A percentile compares a stretch with the other conserved stretches of the same genome.
phyloP scores from a whole-genome alignment of 2,113 vertebrate genomes.

The Brachypteracias leptosomus region DNA sequence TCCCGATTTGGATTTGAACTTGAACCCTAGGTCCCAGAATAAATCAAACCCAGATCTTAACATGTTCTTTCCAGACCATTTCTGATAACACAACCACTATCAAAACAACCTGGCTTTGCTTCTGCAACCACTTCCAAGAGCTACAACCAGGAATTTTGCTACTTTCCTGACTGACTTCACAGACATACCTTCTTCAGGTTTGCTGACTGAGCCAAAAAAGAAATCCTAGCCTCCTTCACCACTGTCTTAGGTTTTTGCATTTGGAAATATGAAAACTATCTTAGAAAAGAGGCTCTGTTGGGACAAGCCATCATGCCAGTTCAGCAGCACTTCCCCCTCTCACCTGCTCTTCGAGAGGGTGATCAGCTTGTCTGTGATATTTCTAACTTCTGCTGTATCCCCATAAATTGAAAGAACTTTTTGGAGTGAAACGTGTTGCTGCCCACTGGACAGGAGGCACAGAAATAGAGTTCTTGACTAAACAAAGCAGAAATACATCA shows the following conservation, averaged over 20 bases:
- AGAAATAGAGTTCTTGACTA: not conserved
- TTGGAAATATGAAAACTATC: not conserved
- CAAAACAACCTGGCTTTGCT: slow-evolving; percentile 32
- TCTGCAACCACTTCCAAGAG: slow-evolving; percentile 15
- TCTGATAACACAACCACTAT: slow-evolving; percentile 13
- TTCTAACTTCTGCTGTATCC: not conserved
- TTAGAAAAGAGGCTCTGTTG: not conserved
- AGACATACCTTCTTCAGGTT: not conserved
- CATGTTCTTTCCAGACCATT: not conserved
- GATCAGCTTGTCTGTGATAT: not conserved
- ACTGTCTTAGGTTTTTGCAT: not conserved
- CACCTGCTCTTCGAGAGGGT: not conserved
- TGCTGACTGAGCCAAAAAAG: not conserved
- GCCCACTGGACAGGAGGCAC: not conserved
- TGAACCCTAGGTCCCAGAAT: not conserved
- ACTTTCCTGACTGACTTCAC: not conserved
- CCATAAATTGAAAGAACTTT: not conserved
- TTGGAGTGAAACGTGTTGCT: not conserved
- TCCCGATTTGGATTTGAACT: slow-evolving; percentile 30
- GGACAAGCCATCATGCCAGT: not conserved
- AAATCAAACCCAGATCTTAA: slow-evolving; percentile 35
- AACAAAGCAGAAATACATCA: not conserved
- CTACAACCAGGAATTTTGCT: not conserved
- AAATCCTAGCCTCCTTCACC: not conserved
- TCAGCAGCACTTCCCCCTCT: not conserved